Evolutionary conservation across 2,113 vertebrate species (phyloP).

Genomic region (Laterallus jamaicensis): DNA sequence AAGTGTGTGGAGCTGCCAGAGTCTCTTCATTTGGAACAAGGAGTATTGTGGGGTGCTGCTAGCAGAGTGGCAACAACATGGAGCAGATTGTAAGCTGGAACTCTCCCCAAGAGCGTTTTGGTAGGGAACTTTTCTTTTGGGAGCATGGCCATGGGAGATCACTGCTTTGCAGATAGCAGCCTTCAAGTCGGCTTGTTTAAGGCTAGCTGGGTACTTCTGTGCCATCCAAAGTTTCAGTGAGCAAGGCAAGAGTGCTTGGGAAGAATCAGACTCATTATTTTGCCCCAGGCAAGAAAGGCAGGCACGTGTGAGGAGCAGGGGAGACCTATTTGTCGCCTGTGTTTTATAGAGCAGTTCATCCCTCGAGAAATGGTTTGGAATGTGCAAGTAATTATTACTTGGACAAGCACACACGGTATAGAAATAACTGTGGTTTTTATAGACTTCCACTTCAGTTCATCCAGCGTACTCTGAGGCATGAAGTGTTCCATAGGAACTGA

Average conservation of each 20-base stretch:
- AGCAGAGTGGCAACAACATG: not conserved
- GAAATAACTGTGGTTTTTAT: not conserved
- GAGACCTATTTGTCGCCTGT: not conserved
- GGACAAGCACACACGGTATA: not conserved
- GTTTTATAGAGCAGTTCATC: not conserved
- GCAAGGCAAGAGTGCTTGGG: accelerated
- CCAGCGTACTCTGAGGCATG: not conserved
- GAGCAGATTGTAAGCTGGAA: not conserved
- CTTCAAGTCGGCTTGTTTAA: not conserved
- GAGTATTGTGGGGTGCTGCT: not conserved
- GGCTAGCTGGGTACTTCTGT: not conserved
- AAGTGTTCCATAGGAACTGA: not conserved
- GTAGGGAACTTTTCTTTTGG: not conserved
- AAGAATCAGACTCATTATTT: not conserved
- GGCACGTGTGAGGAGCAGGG: not conserved
- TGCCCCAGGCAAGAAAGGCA: not conserved
- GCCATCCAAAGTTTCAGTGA: not conserved
- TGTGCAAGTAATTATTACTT: not conserved
- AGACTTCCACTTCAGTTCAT: not conserved
- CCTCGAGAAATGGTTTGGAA: not conserved
- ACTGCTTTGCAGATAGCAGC: not conserved
- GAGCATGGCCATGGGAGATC: not conserved
- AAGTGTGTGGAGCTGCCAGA: not conserved
- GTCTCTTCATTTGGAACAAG: not conserved
- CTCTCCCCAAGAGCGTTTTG: not conserved